Base-by-base conservation (phyloP, 2,888 invertebrate species). In the Lamellibrachia columna region DNA sequence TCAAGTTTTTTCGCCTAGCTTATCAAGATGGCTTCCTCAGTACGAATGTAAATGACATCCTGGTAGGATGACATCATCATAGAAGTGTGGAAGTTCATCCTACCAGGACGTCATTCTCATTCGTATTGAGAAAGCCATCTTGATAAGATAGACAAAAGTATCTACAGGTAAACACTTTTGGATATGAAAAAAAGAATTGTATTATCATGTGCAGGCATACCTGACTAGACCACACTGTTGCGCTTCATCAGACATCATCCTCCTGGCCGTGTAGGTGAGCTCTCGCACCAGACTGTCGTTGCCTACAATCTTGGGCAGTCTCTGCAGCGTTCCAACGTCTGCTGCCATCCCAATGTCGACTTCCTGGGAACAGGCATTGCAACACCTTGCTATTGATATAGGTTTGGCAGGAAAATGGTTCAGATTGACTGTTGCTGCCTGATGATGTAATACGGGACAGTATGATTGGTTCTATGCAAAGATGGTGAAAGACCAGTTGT, bases 281-380 rank as follows among this genome's bases (percentile, higher is more conserved):
- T 99, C 99, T 52, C 99, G 97, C 0, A 97, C 98, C 93, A 98
- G 97, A 94, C 99, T 99, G 90, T 98, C 98, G 95, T 98, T 99
- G 40, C 99, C 98, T 58, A 99, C 97, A 3, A 98, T 97, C 97
- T 98, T 99, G 2, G 99, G 99, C 28, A 99, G 97, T 94, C 99
- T 97, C 96, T 99, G 99, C 90, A 99, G 97, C 0, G 98, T 98
- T 0, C 99, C 99, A 0, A 99, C 98, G 97, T 99, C 99, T 4
- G 99, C 99, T 4, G 99, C 99, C 96, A 99, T 97, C 0, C 99
- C 99, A 53, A 97, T 94, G 92, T 97, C 97, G 7, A 97, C 95
- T 93, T 97, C 96, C 96, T 96, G 91, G n/a, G 22, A 52, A n/a
- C 53, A 75, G 75, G 15, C 75, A 75, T 75, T 75, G 22, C 75